Conservation (phyloP, 2,113 vertebrate genomes). For the Apus apus region DNA sequence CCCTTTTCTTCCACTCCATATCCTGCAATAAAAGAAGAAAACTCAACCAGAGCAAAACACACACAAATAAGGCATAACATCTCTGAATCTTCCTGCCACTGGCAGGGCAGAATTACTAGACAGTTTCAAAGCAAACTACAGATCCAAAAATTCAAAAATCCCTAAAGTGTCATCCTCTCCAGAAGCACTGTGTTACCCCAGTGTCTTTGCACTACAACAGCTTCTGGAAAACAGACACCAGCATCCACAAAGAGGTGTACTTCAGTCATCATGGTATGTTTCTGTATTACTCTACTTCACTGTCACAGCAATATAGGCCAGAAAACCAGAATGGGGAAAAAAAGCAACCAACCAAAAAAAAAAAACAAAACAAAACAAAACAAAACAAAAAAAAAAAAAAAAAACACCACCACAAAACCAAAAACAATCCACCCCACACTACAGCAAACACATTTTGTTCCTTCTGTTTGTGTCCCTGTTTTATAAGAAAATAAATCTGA, state of each 20-base stretch:
- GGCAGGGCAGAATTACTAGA: neutral
- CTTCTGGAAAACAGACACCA: neutral
- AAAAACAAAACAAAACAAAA: too few relatives aligned
- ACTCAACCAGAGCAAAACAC: neutral
- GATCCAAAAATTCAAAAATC: neutral
- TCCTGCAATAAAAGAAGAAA: neutral
- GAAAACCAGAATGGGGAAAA: neutral
- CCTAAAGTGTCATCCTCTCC: neutral
- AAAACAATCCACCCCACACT: too few relatives aligned
- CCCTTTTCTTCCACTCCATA: neutral
- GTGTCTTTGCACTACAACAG: neutral
- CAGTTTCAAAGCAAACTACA: neutral
- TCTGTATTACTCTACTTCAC: neutral
- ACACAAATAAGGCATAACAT: too few relatives aligned
- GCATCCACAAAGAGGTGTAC: fast-evolving
- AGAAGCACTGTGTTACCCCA: fast-evolving
- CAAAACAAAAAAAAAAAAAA: too few relatives aligned
- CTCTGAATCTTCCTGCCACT: neutral
- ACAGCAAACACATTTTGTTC: neutral
- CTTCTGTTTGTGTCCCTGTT: neutral
- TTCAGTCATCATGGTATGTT: neutral
- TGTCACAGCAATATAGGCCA: neutral
- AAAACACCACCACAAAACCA: neutral
- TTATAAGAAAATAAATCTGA: neutral
- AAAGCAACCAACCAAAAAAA: too few relatives aligned